Conservation (phyloP, 1,140 invertebrate species). For the Diprion similis region DNA sequence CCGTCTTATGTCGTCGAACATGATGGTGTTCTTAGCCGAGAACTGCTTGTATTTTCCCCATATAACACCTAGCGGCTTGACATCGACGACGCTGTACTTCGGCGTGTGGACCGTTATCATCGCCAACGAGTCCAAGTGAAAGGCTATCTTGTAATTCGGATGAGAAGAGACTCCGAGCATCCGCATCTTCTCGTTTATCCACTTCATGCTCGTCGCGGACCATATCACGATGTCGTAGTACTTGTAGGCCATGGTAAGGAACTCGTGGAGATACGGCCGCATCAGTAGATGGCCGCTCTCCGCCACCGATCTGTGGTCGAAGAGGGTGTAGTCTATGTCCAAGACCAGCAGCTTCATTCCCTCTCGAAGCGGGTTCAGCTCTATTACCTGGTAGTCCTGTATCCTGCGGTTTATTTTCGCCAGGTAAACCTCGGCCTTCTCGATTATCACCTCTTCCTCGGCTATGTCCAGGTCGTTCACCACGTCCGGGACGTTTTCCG, state of each 20-base stretch:
- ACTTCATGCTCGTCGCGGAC: slow-evolving; percentile 98
- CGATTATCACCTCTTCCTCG: slow-evolving; percentile 86
- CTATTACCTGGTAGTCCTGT: slow-evolving; percentile 84
- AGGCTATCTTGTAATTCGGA: slow-evolving; percentile 90
- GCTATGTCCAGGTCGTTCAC: slow-evolving; percentile 88
- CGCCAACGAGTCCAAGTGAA: slow-evolving; percentile 88
- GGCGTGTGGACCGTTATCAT: slow-evolving; percentile 94
- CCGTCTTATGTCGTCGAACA: slow-evolving; percentile 97
- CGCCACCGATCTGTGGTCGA: slow-evolving; percentile 92
- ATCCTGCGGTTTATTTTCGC: slow-evolving; percentile 84
- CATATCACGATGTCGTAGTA: slow-evolving; percentile 89
- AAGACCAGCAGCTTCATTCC: slow-evolving; percentile 91
- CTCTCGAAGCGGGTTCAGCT: slow-evolving; percentile 80
- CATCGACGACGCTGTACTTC: slow-evolving; percentile 90
- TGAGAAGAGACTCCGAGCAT: slow-evolving; percentile 85
- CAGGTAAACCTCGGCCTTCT: slow-evolving; percentile 80
- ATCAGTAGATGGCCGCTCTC: slow-evolving; percentile 90
- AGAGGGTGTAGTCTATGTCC: slow-evolving; percentile 97
- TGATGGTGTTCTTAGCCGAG: slow-evolving; percentile 91
- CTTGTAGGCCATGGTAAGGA: slow-evolving; percentile 89
- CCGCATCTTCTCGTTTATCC: slow-evolving; percentile 98
- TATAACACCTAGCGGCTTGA: slow-evolving; percentile 95
- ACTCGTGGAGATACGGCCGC: slow-evolving; percentile 95
- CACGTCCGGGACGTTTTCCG: slow-evolving; percentile 83
- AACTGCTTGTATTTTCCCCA: slow-evolving; percentile 95